Base-by-base conservation (phyloP, 53 echinoderm and acorn worm species). In the Hippasteria phrygiana region DNA sequence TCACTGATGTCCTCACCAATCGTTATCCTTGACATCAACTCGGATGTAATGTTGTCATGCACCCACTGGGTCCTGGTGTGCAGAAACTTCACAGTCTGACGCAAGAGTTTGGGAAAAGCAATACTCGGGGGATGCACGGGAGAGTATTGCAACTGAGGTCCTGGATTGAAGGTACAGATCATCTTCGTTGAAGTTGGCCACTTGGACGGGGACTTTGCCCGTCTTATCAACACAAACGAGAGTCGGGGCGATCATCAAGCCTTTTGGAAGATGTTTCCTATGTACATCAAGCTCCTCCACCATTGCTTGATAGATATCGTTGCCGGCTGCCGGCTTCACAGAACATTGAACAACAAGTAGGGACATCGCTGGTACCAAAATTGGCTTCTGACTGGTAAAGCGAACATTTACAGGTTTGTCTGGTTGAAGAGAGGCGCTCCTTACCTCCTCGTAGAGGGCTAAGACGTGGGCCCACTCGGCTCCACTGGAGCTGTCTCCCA, bases 401-500 rank as follows among this genome's bases (percentile, higher is more conserved):
- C 85, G 72, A 0, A 67, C 93, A 14, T 71, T 70, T 13, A 55
- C 75, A 14, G 48, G 40, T 16, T 38, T 17, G 38, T 71, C 71
- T 71, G 71, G 71, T 38, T 71, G 71, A 17, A 36, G 6, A 71
- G 71, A 38, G 71, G 39, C 71, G n/a, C 71, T 40, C 38, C 41
- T 38, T n/a, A 71, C 71, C n/a, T 71, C 71, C 71, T 71, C 80
- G 28, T 90, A 93, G 16, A 90, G 38, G 1, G 90, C 93, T 5
- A 93, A 55, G 0, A 88, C 83, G 67, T 91, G 88, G 0, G 78
- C 88, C 88, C 88, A 88, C 5, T 91, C 66, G 1, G 47, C 33
- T 35, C 64, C 76, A 2, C 75, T 77, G 45, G 36, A 39, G 8
- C 51, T 10, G 3, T 65, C 77, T 55, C 47, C 20, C 71, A 90